These are phyloP conservation scores for Mesocentrotus franciscanus DNA, from an alignment of 53 echinoderm and acorn worm species.

Conservation along the genomic window DNA sequence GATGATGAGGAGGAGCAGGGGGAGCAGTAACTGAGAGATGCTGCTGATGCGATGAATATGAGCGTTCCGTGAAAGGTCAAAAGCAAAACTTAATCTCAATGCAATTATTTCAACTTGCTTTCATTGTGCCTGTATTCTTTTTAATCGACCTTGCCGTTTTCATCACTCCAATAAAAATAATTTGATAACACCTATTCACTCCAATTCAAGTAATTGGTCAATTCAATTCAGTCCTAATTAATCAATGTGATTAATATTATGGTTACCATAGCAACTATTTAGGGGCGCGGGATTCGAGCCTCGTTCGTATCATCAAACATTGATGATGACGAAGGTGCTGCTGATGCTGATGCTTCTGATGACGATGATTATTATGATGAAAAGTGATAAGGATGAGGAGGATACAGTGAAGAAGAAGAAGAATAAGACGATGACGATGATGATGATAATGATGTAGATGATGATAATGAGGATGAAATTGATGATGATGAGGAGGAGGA, in stretches of 20 bases:
- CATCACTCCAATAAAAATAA: too few species aligned
- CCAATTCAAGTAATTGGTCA: too few species aligned
- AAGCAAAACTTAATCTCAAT: too few species aligned
- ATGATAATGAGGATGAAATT: neutral
- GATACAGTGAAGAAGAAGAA: neutral
- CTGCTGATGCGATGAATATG: neutral
- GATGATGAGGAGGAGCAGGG: too few species aligned
- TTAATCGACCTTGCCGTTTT: neutral
- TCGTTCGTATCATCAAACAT: too few species aligned
- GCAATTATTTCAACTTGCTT: neutral
- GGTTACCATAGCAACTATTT: too few species aligned
- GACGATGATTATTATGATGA: constrained; percentile 24
- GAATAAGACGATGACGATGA: neutral
- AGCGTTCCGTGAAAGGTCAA: neutral
- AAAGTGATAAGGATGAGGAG: neutral
- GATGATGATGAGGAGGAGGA: too few species aligned
- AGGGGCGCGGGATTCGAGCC: too few species aligned
- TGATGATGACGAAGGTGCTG: neutral
- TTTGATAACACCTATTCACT: too few species aligned
- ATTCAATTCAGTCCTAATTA: too few species aligned
- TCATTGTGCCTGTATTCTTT: neutral
- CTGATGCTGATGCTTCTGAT: neutral
- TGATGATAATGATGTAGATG: neutral
- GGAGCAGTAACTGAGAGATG: neutral
- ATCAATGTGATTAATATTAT: too few species aligned